These are phyloP conservation scores for Apotomis turbidana DNA, from an alignment of 2,888 invertebrate species.

Conservation along the genomic window DNA sequence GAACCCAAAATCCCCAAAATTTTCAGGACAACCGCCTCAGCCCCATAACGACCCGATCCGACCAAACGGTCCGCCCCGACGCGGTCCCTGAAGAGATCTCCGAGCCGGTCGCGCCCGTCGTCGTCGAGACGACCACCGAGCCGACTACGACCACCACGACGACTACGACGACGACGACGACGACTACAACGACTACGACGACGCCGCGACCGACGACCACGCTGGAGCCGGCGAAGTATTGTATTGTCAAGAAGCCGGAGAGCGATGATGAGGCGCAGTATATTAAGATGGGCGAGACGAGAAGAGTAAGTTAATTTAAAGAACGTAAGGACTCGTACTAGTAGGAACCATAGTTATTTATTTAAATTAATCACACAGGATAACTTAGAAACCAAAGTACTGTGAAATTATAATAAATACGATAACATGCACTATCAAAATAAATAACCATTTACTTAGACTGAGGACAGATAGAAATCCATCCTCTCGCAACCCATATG, in stretches of 20 bases:
- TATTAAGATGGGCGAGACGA: slow-evolving; percentile 93
- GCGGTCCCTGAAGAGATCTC: slow-evolving; percentile 72
- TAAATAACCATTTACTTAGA: too few species aligned
- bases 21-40: slow-evolving; percentile 67
- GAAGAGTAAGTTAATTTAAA: slow-evolving; percentile 86
- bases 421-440: too few species aligned
- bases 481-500: too few species aligned
- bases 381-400: too few species aligned
- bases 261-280: slow-evolving; percentile 89
- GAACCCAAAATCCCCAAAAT: not conserved
- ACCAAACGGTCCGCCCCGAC: slow-evolving; percentile 72
- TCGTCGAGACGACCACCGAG: slow-evolving; percentile 64
- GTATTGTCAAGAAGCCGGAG: slow-evolving; percentile 92
- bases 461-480: too few species aligned
- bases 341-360: too few species aligned
- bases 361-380: too few species aligned
- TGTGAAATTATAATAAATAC: too few species aligned
- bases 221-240: slow-evolving; percentile 86
- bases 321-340: too few species aligned
- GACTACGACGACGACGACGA: slow-evolving; percentile 73
- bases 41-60: slow-evolving; percentile 76
- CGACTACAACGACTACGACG: slow-evolving; percentile 71
- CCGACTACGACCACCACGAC: slow-evolving; percentile 55
- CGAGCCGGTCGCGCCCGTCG: slow-evolving; percentile 58
- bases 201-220: slow-evolving; percentile 85